A percentile compares a stretch with the other conserved stretches of the same genome.
Evolutionary conservation across 2,113 vertebrate species (phyloP).

Genomic region (Tangachromis dhanisi): DNA sequence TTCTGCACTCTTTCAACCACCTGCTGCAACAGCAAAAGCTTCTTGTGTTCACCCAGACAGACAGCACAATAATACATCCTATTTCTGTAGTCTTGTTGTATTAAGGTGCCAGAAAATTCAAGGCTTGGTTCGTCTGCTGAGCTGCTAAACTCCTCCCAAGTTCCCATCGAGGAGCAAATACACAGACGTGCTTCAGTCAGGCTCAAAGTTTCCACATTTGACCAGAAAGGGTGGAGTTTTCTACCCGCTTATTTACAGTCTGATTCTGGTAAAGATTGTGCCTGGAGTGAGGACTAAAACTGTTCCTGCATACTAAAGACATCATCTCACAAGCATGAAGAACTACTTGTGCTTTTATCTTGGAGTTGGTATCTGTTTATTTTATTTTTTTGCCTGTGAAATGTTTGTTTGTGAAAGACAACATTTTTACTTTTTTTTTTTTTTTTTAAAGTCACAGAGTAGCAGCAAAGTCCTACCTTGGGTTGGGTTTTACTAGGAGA

Average conservation of each 20-base stretch:
- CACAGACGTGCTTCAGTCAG: conserved; percentile 28
- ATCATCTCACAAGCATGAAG: background rate
- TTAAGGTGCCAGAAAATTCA: background rate
- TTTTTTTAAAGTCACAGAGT: background rate
- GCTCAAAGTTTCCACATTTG: conserved; percentile 49
- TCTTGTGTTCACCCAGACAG: background rate
- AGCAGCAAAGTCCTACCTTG: background rate
- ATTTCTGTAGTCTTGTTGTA: background rate
- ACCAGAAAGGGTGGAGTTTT: conserved; percentile 40
- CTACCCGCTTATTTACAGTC: background rate
- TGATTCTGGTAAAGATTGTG: background rate
- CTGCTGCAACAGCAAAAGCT: background rate
- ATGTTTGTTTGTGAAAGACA: background rate
- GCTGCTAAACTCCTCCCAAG: conserved; percentile 10
- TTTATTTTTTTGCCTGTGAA: background rate
- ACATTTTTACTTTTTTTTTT: background rate
- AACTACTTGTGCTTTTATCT: background rate
- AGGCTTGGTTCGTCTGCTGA: background rate
- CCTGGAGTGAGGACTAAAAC: background rate
- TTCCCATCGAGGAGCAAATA: conserved; percentile 9
- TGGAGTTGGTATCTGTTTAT: background rate
- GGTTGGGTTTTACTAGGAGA: background rate
- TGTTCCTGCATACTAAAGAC: background rate
- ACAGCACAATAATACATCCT: background rate
- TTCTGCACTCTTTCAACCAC: background rate